Percentiles rank a stretch among this genome's conserved stretches.
Conservation (phyloP, 2,888 invertebrate genomes). For the Diadegma fenestrale region DNA sequence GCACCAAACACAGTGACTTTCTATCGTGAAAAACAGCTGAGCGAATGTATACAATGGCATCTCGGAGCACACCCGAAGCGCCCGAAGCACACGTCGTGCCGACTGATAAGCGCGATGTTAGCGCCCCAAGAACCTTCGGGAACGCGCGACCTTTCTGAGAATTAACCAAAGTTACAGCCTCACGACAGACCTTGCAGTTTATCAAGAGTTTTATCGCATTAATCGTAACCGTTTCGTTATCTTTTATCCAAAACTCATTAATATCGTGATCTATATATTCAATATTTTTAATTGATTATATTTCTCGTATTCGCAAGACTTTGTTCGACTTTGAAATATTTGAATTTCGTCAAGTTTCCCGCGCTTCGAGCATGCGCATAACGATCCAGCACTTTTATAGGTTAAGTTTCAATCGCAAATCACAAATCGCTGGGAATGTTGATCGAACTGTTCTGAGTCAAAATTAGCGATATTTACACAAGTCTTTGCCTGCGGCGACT, state of each 20-base stretch:
- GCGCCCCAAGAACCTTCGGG: slow-evolving; percentile 33
- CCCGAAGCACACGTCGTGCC: slow-evolving; percentile 22
- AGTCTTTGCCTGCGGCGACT: not conserved
- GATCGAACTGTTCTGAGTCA: slow-evolving; percentile 7
- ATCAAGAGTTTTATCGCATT: not conserved
- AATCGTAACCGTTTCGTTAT: not conserved
- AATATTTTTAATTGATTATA: not conserved
- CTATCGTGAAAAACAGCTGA: slow-evolving; percentile 74
- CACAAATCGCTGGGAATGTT: slow-evolving; percentile 26
- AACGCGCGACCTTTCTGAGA: not conserved
- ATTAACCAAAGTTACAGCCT: not conserved
- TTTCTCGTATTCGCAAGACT: not conserved
- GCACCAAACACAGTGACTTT: slow-evolving; percentile 50
- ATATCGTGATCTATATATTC: not conserved
- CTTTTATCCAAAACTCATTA: not conserved
- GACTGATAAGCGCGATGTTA: slow-evolving; percentile 31
- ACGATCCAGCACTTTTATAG: not conserved
- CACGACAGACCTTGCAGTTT: not conserved
- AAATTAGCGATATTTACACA: slow-evolving; percentile 30
- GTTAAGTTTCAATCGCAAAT: not conserved
- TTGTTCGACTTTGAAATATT: not conserved
- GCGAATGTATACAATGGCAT: slow-evolving; percentile 74
- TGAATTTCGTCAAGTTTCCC: not conserved
- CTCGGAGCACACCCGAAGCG: slow-evolving; percentile 27
- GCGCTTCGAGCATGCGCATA: not conserved